These are phyloP conservation scores for Scelioninae gen. 1 DNA, from an alignment of 2,888 invertebrate genomes.

Conservation along the genomic window DNA sequence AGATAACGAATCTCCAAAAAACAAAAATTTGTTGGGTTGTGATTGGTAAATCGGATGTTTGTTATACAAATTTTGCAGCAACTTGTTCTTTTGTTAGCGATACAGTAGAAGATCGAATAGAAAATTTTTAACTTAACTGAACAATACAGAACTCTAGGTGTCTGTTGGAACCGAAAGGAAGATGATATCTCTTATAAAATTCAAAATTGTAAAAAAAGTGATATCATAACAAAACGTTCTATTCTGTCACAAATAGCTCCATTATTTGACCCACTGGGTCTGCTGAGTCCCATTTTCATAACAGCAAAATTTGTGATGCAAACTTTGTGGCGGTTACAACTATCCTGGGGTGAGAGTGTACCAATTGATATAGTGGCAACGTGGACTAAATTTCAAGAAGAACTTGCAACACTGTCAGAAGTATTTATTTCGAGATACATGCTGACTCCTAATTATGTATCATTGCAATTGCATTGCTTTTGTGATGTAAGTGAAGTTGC, in stretches of 20 bases:
- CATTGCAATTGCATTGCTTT: slow-evolving; percentile 7
- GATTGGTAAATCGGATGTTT: slow-evolving; percentile 22
- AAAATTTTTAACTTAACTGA: slow-evolving; percentile 22
- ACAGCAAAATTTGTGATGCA: slow-evolving; percentile 55
- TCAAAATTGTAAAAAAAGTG: background rate
- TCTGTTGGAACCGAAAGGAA: slow-evolving; percentile 39
- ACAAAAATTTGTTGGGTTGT: slow-evolving; percentile 60
- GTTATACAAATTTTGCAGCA: background rate
- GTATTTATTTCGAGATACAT: slow-evolving; percentile 8
- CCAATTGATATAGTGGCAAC: slow-evolving; percentile 2
- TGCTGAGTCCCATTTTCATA: slow-evolving; percentile 57
- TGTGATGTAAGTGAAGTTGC: slow-evolving; percentile 22
- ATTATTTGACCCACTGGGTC: slow-evolving; percentile 61
- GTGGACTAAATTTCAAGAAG: slow-evolving; percentile 4
- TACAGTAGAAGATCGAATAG: slow-evolving; percentile 6
- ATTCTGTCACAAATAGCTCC: slow-evolving; percentile 57
- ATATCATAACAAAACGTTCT: slow-evolving; percentile 38
- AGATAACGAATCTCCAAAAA: slow-evolving; percentile 49
- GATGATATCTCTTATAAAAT: slow-evolving; percentile 31
- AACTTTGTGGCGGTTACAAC: slow-evolving; percentile 32
- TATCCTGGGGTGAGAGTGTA: slow-evolving; percentile 28
- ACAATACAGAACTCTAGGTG: slow-evolving; percentile 48
- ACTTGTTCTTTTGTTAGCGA: slow-evolving; percentile 11
- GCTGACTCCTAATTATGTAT: background rate
- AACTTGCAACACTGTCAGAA: slow-evolving; percentile 3